A percentile compares a stretch with the other conserved stretches of the same genome.
Evolutionary conservation across 1,140 invertebrate genomes (phyloP).

Genomic region (Diorhabda sublineata): DNA sequence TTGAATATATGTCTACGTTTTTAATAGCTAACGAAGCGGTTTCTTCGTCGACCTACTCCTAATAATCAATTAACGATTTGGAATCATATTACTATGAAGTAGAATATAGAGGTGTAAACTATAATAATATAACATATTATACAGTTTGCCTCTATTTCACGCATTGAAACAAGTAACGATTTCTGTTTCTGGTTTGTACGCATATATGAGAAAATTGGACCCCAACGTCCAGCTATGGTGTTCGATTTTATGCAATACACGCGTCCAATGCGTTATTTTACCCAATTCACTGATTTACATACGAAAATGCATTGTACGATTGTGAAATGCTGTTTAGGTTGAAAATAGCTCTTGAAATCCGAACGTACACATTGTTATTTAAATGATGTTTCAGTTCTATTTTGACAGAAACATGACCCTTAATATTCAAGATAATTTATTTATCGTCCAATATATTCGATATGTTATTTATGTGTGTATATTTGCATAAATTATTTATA

Average conservation of each 20-base stretch:
- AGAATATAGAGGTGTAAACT: too few species aligned
- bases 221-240: constrained; percentile 12
- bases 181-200: constrained; percentile 29
- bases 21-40: too few species aligned
- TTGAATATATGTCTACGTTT: too few species aligned
- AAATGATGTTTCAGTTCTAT: not conserved
- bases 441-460: constrained; percentile 8
- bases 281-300: constrained; percentile 1
- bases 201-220: constrained; percentile 28
- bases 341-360: not conserved
- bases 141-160: too few species aligned
- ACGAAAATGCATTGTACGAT: constrained; percentile 4
- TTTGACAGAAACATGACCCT: constrained; percentile 16
- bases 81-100: too few species aligned
- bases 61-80: too few species aligned
- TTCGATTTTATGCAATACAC: constrained; percentile 19
- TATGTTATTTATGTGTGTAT: constrained; percentile 18
- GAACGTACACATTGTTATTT: constrained; percentile 4
- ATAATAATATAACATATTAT: too few species aligned
- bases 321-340: constrained; percentile 6
- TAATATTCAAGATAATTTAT: constrained; percentile 16
- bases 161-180: constrained; percentile 12
- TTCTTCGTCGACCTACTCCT: too few species aligned
- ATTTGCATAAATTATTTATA: constrained; percentile 20
- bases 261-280: constrained; percentile 15